A percentile compares a stretch with the other conserved stretches of the same genome.
Evolutionary conservation across 2,113 vertebrate genomes (phyloP).

Genomic region (Corydoras maculifer): DNA sequence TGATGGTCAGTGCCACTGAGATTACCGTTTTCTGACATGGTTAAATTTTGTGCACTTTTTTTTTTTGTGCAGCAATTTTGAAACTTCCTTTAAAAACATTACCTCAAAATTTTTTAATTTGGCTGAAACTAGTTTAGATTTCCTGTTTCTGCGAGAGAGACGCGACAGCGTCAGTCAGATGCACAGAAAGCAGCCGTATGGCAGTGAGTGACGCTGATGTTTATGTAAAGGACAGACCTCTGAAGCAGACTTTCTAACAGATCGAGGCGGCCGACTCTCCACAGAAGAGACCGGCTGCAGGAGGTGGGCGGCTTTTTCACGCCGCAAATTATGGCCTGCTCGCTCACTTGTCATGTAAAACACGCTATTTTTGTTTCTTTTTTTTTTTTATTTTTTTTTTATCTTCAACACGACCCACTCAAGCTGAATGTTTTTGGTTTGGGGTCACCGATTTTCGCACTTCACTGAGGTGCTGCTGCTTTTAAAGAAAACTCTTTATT

Average conservation of each 20-base stretch:
- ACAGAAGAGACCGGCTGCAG: constrained; percentile 56
- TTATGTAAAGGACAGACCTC: constrained; percentile 1
- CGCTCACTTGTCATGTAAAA: not conserved
- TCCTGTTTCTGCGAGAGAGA: not conserved
- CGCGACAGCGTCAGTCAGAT: not conserved
- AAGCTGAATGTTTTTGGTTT: too few species aligned
- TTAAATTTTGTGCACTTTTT: too few species aligned
- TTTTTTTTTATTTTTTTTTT: too few species aligned
- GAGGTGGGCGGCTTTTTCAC: constrained; percentile 51
- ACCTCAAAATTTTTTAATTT: too few species aligned
- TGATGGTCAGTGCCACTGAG: too few species aligned
- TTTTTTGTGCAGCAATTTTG: too few species aligned
- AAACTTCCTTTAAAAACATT: too few species aligned
- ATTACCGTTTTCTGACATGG: too few species aligned
- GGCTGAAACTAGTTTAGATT: not conserved
- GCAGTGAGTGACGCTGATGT: constrained; percentile 7
- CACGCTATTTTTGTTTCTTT: not conserved
- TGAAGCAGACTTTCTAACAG: constrained; percentile 54
- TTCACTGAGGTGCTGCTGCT: too few species aligned
- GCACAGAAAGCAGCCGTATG: not conserved
- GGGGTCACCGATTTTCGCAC: too few species aligned
- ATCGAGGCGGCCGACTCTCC: constrained; percentile 63
- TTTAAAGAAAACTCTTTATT: too few species aligned
- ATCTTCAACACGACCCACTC: too few species aligned
- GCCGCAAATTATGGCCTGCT: constrained; percentile 31